Evolutionary conservation across 1,140 invertebrate species (phyloP).

Genomic region (Psilanteris sp.): DNA sequence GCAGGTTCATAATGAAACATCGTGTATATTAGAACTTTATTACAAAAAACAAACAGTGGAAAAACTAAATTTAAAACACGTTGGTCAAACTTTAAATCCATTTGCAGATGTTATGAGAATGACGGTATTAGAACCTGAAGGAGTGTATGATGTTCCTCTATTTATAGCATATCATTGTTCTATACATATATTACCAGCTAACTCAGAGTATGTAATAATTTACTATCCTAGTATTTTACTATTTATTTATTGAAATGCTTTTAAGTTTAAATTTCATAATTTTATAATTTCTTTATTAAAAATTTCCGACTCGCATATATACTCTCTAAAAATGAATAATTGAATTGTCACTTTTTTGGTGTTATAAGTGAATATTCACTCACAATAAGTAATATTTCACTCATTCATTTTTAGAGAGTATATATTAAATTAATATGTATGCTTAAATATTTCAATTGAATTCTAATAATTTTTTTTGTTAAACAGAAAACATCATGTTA

Average conservation of each 20-base stretch:
- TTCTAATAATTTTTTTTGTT: no score
- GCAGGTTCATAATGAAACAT: conserved; percentile 89
- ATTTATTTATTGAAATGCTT: no score
- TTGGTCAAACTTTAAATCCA: conserved; percentile 86
- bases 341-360: no score
- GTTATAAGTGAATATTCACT: no score
- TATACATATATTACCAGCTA: conserved; percentile 86
- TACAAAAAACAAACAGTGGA: conserved; percentile 86
- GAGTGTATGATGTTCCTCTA: conserved; percentile 87
- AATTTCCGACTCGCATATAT: no score
- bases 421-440: no score
- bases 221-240: no score
- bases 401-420: no score
- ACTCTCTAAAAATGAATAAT: no score
- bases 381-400: no score
- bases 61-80: conserved; percentile 82
- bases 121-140: conserved; percentile 86
- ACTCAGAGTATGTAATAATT: conserved; percentile 83
- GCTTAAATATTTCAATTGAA: no score
- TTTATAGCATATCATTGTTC: conserved; percentile 90
- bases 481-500: conserved; percentile 85
- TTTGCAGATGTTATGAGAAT: conserved; percentile 88
- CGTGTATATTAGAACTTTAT: conserved; percentile 86
- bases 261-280: no score
- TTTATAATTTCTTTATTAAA: conserved; percentile 8